phyloP scores from a whole-genome alignment of 2,113 vertebrate species.

The Mohoua ochrocephala region DNA sequence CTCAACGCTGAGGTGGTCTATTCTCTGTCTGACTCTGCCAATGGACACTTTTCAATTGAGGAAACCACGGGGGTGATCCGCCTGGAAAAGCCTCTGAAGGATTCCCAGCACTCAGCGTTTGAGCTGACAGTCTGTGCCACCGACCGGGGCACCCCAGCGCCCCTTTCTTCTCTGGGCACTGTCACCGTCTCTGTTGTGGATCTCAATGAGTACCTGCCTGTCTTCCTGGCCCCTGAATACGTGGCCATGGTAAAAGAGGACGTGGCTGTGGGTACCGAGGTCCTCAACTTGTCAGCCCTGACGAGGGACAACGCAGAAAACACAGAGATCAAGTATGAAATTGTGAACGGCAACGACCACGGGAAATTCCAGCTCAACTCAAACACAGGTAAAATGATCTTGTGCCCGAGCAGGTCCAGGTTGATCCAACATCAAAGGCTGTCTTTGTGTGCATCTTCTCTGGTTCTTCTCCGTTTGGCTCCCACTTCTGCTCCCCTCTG shows the following conservation, averaged over 20 bases:
- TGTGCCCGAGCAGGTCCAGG: background rate
- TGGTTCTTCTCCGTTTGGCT: background rate
- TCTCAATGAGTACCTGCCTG: constrained; percentile 86
- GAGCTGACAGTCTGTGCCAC: constrained; percentile 88
- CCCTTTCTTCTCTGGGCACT: constrained; percentile 80
- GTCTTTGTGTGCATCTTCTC: background rate
- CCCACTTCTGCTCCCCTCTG: background rate
- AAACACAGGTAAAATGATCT: constrained; percentile 76
- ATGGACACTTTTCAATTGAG: constrained; percentile 88
- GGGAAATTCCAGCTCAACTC: constrained; percentile 81
- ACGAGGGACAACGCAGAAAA: constrained; percentile 72
- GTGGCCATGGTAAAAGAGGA: constrained; percentile 82
- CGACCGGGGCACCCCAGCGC: constrained; percentile 80
- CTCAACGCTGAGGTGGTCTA: constrained; percentile 89
- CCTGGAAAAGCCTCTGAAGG: constrained; percentile 83
- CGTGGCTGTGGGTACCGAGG: constrained; percentile 71
- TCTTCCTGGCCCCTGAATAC: constrained; percentile 86
- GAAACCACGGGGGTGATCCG: constrained; percentile 88
- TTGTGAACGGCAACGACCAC: constrained; percentile 85
- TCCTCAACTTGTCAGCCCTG: constrained; percentile 80
- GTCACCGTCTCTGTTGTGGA: constrained; percentile 86
- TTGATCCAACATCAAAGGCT: background rate
- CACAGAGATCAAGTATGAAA: constrained; percentile 75
- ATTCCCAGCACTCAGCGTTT: constrained; percentile 70
- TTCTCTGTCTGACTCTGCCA: constrained; percentile 80